Percentiles rank a stretch among this genome's conserved stretches.
Conservation (phyloP, 2,888 invertebrate genomes). For the Lasiommata megera region DNA sequence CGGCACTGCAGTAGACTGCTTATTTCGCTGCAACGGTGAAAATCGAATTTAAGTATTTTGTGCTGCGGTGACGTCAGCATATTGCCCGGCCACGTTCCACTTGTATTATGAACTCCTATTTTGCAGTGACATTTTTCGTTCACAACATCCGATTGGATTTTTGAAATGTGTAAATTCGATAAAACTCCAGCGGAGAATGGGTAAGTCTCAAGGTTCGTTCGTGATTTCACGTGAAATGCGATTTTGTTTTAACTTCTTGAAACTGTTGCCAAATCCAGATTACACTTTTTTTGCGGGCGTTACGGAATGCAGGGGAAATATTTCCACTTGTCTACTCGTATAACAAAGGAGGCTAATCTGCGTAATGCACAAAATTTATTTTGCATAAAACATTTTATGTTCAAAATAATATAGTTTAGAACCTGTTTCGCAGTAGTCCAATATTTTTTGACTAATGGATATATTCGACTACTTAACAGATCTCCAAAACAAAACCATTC, state of each 20-base stretch:
- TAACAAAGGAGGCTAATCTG: neutral
- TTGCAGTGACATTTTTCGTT: slow-evolving; percentile 74
- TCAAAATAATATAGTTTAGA: too few species aligned
- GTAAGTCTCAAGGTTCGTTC: slow-evolving; percentile 25
- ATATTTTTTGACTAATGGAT: too few species aligned
- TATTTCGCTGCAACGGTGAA: slow-evolving; percentile 58
- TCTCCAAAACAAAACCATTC: too few species aligned
- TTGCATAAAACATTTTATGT: too few species aligned
- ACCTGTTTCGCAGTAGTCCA: too few species aligned
- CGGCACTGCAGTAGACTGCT: slow-evolving; percentile 31
- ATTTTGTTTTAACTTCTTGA: slow-evolving; percentile 25
- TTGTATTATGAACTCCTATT: slow-evolving; percentile 75
- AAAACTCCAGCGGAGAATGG: slow-evolving; percentile 43
- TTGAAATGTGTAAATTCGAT: slow-evolving; percentile 77
- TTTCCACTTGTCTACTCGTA: neutral
- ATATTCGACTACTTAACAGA: too few species aligned
- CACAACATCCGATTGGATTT: slow-evolving; percentile 73
- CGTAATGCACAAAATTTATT: neutral
- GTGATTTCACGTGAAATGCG: slow-evolving; percentile 20
- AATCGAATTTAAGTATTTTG: slow-evolving; percentile 62
- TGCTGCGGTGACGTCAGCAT: slow-evolving; percentile 63
- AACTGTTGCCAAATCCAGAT: slow-evolving; percentile 36
- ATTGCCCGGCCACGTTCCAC: slow-evolving; percentile 63
- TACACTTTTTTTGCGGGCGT: neutral
- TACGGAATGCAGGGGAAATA: slow-evolving; percentile 2